Conservation (phyloP, 2,113 vertebrate genomes). For the Thamnaconus septentrionalis region DNA sequence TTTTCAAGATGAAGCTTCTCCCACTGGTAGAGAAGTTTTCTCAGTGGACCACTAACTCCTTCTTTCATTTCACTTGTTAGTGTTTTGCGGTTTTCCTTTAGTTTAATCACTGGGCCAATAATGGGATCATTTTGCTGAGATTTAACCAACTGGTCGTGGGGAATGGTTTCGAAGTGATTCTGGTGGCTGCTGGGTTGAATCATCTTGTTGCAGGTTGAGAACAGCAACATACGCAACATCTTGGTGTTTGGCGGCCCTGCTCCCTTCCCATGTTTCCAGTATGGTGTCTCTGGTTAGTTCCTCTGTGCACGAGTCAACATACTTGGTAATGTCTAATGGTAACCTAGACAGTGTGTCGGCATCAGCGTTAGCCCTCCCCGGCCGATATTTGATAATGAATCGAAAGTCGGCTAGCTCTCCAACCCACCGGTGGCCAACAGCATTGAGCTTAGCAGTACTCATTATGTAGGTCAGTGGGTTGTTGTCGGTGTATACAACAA, state of each 20-base stretch:
- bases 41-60: background rate
- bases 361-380: conserved; percentile 9
- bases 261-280: conserved; percentile 18
- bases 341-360: conserved; percentile 20
- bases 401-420: conserved; percentile 14
- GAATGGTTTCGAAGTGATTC: conserved; percentile 11
- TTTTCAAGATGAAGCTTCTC: conserved; percentile 9
- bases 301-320: conserved; percentile 17
- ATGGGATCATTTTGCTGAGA: conserved; percentile 8
- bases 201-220: conserved; percentile 2
- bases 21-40: conserved; percentile 22
- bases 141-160: conserved; percentile 1
- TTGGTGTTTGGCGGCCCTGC: background rate
- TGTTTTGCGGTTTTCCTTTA: conserved; percentile 1
- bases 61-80: conserved; percentile 5
- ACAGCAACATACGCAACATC: conserved; percentile 15
- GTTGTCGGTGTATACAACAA: background rate
- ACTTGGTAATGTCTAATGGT: conserved; percentile 14
- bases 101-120: conserved; percentile 8
- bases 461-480: background rate
- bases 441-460: conserved; percentile 15
- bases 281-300: conserved; percentile 16
- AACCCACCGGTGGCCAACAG: conserved; percentile 17
- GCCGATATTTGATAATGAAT: conserved; percentile 17
- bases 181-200: background rate